Evolutionary conservation across 2,797 vertebrate species (phyloP).

Genomic region (Aplochiton taeniatus): DNA sequence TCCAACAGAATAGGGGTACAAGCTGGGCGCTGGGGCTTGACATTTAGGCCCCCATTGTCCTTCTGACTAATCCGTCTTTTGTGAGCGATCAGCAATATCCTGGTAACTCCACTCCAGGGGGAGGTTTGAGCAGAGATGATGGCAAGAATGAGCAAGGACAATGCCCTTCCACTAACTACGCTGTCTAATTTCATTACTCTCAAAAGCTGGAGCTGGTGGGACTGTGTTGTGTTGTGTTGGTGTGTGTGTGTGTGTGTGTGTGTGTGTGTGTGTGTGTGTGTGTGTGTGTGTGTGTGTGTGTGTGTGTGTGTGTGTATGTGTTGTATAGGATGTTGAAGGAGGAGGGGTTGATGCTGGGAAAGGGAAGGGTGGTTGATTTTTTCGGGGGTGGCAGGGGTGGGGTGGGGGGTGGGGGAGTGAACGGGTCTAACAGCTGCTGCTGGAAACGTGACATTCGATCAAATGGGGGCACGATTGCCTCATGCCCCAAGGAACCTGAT

Average conservation of each 20-base stretch:
- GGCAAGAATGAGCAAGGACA: slow-evolving; percentile 69
- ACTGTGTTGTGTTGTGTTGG: slow-evolving; percentile 1
- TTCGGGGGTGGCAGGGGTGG: not conserved
- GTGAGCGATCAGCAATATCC: slow-evolving; percentile 76
- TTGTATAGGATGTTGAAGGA: not conserved
- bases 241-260: too few species aligned
- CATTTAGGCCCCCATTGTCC: slow-evolving; percentile 67
- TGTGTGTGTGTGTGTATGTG: slow-evolving; percentile 19
- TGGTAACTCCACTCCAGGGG: slow-evolving; percentile 53
- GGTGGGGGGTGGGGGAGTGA: slow-evolving; percentile 18
- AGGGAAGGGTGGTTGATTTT: slow-evolving; percentile 14
- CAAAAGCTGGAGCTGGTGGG: slow-evolving; percentile 56
- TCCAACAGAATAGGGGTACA: slow-evolving; percentile 37
- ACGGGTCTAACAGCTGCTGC: slow-evolving; percentile 33
- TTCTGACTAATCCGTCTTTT: slow-evolving; percentile 71
- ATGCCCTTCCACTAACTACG: slow-evolving; percentile 66
- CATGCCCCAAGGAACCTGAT: slow-evolving; percentile 43
- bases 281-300: slow-evolving; percentile 13
- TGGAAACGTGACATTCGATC: slow-evolving; percentile 27
- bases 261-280: slow-evolving; percentile 18
- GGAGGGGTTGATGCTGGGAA: slow-evolving; percentile 15
- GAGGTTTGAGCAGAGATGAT: slow-evolving; percentile 45
- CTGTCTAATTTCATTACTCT: slow-evolving; percentile 77
- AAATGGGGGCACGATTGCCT: slow-evolving; percentile 26
- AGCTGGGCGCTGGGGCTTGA: slow-evolving; percentile 72